phyloP scores from a whole-genome alignment of 2,888 invertebrate species.

The Spilosoma lubricipeda region DNA sequence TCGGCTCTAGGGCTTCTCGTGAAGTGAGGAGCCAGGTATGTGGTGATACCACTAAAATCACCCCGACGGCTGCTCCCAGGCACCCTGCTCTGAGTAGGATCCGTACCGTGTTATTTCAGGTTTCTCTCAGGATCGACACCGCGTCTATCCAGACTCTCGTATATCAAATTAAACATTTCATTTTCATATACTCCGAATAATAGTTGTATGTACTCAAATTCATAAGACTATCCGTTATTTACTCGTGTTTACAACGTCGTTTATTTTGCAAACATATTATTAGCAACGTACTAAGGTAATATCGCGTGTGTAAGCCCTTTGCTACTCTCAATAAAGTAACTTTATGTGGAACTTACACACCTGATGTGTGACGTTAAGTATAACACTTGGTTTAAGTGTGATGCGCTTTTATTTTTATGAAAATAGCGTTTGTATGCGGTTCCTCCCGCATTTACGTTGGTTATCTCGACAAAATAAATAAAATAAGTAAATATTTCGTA shows the following conservation, averaged over 20 bases:
- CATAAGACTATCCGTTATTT: background rate
- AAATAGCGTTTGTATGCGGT: background rate
- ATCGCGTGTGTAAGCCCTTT: conserved; percentile 1
- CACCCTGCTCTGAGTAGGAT: no score
- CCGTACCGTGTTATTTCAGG: no score
- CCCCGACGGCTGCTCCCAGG: no score
- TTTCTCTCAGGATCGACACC: no score
- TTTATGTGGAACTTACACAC: conserved; percentile 4
- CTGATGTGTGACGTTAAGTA: background rate
- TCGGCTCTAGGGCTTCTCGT: no score
- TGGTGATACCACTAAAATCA: no score
- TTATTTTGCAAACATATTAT: background rate
- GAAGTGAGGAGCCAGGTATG: no score
- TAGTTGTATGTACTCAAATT: background rate
- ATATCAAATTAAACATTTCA: background rate
- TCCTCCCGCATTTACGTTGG: no score
- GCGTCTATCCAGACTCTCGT: no score
- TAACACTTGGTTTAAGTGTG: conserved; percentile 4
- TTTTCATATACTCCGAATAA: background rate
- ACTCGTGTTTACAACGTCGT: background rate
- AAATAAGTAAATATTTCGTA: no score
- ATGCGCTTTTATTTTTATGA: background rate
- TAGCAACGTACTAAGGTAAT: background rate
- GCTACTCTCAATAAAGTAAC: background rate
- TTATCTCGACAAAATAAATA: no score